Evolutionary conservation across 2,888 invertebrate genomes (phyloP), one percentile per base, ranked within the genome.

Genomic region (Acleris laterana): DNA sequence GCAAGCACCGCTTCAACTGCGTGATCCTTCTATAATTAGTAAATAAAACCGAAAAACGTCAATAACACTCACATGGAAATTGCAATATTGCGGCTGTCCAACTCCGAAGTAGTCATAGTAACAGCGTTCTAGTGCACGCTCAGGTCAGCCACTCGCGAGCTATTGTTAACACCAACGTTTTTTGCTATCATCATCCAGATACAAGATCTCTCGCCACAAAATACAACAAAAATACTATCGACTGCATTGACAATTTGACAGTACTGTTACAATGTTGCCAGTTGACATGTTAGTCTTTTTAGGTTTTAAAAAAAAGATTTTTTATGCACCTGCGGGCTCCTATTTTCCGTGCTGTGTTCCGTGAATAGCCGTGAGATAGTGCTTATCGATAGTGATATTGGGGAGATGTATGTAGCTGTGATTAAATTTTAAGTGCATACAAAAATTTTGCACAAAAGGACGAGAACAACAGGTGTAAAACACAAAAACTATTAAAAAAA

Each of bases 101-200:
- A 77, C 79, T 93, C 93, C 59, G 93, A 90, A 72, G 91, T 87
- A 84, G 86, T 89, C 93, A 93, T 93, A 71, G 74, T 86, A 80
- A 74, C 64, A 65, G 63, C 69, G 69, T 69, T 76, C 81, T 80
- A 85, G 68, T 83, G 82, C 77, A 84, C 81, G 79, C 75, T 79
- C 71, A 73, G 72, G 73, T 79, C 77, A 69, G 76, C 77, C 80
- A 82, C 80, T 82, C 80, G 77, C 72, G 75, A 83, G 75, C 81
- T 83, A 79, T 82, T 80, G 81, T 82, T 82, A 79, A 79, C 75
- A 77, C 76, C 75, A 76, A 75, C 70, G 79, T 82, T 90, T 89
- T 87, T 90, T 87, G 80, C 85, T 88, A 84, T 89, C 92, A 92
- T 91, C 81, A 89, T 91, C 89, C 84, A 81, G 87, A 81, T 81